Conservation (phyloP, 2,113 vertebrate species). For the Sarotherodon lohbergeri region DNA sequence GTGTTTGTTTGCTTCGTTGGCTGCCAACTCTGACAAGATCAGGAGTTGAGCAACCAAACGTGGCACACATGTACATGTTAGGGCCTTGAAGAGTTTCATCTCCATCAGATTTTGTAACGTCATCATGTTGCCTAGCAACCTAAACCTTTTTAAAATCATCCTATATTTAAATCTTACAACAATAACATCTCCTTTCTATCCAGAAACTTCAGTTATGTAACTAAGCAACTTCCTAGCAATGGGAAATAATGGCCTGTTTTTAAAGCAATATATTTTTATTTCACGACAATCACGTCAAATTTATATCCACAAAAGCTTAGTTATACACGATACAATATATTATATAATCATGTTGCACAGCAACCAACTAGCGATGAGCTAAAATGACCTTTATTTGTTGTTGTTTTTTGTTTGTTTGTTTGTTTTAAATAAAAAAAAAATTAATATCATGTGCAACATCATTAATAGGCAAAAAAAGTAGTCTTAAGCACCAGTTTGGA, state of each 20-base stretch:
- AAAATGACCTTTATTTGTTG: background rate
- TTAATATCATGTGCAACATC: rapidly evolving
- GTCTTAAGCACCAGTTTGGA: background rate
- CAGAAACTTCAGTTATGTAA: background rate
- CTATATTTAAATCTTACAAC: background rate
- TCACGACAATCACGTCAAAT: background rate
- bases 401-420: background rate
- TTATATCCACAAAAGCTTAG: background rate
- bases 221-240: rapidly evolving
- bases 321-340: background rate
- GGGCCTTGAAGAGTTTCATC: background rate
- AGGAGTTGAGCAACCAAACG: background rate
- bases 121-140: background rate
- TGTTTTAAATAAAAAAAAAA: background rate
- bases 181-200: background rate
- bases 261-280: background rate
- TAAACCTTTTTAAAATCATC: background rate
- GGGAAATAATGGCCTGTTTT: background rate
- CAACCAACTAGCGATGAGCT: background rate
- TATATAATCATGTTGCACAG: background rate
- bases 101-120: background rate
- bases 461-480: background rate
- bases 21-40: background rate
- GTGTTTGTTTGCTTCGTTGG: background rate
- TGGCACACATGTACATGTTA: background rate